Evolutionary conservation across 2,113 vertebrate species (phyloP).

Genomic region (Chascanopsetta lugubris): DNA sequence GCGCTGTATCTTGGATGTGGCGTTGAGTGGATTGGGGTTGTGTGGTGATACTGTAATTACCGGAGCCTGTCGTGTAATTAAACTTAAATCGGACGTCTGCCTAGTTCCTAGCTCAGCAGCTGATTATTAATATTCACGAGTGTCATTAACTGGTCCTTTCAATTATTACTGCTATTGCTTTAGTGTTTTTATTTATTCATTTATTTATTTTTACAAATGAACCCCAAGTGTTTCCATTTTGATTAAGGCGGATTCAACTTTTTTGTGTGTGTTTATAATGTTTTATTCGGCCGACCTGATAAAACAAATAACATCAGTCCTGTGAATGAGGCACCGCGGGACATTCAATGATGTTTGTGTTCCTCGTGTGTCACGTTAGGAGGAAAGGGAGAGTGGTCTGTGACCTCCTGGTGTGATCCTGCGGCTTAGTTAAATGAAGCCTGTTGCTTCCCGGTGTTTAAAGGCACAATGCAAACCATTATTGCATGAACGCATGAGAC

Average conservation of each 20-base stretch:
- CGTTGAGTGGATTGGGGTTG: conserved; percentile 17
- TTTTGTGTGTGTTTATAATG: background rate
- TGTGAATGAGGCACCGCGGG: conserved; percentile 3
- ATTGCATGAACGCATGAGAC: conserved; percentile 52
- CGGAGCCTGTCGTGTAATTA: background rate
- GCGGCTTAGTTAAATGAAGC: conserved; percentile 60
- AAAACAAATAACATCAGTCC: conserved; percentile 43
- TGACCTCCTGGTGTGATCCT: conserved; percentile 50
- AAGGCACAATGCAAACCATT: conserved; percentile 61
- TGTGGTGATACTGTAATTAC: background rate
- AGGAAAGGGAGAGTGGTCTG: conserved; percentile 65
- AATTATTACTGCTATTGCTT: too few species aligned
- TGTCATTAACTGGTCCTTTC: background rate
- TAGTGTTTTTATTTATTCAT: background rate
- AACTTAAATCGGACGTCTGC: background rate
- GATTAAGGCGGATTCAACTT: background rate
- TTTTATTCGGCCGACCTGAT: conserved; percentile 5
- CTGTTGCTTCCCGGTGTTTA: conserved; percentile 54
- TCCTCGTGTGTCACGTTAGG: conserved; percentile 32
- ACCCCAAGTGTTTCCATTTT: background rate
- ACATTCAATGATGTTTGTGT: conserved; percentile 53
- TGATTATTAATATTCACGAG: background rate
- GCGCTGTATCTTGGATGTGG: conserved; percentile 29
- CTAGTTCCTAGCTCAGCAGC: background rate
- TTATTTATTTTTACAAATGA: background rate